A percentile compares a stretch with the other conserved stretches of the same genome.
These are phyloP conservation scores for Rhagophthalmus giganteus DNA, from an alignment of 2,888 invertebrate genomes.

Conservation along the genomic window DNA sequence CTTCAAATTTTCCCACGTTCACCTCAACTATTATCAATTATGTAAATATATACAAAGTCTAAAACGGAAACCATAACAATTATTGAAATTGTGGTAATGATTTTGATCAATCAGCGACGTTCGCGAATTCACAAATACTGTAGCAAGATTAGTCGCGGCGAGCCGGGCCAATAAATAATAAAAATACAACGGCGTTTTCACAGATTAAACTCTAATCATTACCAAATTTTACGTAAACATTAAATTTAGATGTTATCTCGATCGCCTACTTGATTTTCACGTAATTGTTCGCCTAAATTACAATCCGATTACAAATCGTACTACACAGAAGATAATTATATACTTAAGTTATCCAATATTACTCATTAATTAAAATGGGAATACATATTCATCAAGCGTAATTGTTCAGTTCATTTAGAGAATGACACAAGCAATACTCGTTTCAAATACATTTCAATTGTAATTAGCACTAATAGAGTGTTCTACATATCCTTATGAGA, in stretches of 20 bases:
- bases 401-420: conserved; percentile 35
- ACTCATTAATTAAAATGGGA: conserved; percentile 43
- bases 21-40: conserved; percentile 17
- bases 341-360: conserved; percentile 44
- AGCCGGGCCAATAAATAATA: conserved; percentile 1
- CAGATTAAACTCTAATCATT: conserved; percentile 24
- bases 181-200: conserved; percentile 3
- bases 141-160: neutral
- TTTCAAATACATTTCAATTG: conserved; percentile 24
- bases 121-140: neutral
- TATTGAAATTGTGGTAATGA: conserved; percentile 28
- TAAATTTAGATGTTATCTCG: conserved; percentile 15
- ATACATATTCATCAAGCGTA: conserved; percentile 49
- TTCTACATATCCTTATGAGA: conserved; percentile 7
- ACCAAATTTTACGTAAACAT: conserved; percentile 24
- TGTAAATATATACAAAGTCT: conserved; percentile 28
- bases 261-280: conserved; percentile 16
- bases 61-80: conserved; percentile 27
- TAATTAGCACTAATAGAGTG: conserved; percentile 28
- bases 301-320: conserved; percentile 37
- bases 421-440: conserved; percentile 31
- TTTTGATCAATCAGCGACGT: conserved; percentile 11
- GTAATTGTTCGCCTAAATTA: conserved; percentile 29
- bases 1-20: conserved; percentile 19
- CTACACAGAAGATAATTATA: conserved; percentile 45